Percentiles rank a stretch among this genome's conserved stretches.
Evolutionary conservation across 2,113 vertebrate species (phyloP).

Genomic region (Peromyscus polionotus): DNA sequence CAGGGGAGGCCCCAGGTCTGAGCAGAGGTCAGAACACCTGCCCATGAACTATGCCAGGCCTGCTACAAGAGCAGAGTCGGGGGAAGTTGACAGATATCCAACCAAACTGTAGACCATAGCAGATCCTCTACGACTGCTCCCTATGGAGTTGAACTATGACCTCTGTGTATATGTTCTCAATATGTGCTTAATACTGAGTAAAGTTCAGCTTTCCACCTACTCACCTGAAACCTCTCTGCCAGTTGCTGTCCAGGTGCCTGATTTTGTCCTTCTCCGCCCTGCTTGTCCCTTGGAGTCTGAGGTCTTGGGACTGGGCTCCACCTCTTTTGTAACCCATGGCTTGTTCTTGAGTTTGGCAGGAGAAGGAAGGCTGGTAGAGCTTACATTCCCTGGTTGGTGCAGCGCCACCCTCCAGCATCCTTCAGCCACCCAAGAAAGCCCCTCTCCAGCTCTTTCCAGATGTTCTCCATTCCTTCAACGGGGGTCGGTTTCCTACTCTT

Average conservation of each 20-base stretch:
- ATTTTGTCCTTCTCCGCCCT: not conserved
- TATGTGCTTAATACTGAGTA: not conserved
- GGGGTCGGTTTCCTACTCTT: not conserved
- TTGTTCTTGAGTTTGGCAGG: not conserved
- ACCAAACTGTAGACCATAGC: not conserved
- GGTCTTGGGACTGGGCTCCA: too few species aligned
- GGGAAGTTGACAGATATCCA: not conserved
- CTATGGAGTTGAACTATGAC: not conserved
- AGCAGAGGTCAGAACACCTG: not conserved
- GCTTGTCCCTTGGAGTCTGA: not conserved
- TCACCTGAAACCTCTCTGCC: not conserved
- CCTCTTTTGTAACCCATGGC: not conserved
- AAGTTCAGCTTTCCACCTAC: not conserved
- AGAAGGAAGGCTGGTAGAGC: not conserved
- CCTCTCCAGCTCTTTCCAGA: too few species aligned
- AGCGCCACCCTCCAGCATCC: not conserved
- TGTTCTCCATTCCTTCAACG: not conserved
- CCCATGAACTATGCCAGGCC: not conserved
- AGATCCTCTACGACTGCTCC: too few species aligned
- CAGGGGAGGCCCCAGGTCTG: not conserved
- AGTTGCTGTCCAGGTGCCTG: not conserved
- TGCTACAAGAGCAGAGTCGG: not conserved
- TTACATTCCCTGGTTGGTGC: not conserved
- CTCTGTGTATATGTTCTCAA: not conserved
- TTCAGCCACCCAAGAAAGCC: not conserved